phyloP scores from a whole-genome alignment of 2,113 vertebrate species.

The Prochilodus magdalenae region DNA sequence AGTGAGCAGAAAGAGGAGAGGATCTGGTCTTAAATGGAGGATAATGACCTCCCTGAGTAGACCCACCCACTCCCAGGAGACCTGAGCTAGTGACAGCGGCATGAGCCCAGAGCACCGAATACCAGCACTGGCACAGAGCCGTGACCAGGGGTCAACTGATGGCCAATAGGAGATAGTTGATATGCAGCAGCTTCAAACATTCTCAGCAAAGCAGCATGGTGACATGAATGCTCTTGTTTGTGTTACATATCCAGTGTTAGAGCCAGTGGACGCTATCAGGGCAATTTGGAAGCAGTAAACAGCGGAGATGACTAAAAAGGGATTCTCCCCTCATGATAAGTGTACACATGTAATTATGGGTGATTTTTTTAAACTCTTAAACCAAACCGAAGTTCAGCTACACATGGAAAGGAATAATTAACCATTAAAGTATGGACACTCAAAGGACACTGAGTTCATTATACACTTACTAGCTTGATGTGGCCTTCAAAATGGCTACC shows the following conservation, averaged over 20 bases:
- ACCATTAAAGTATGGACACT: neutral
- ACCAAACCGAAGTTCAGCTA: neutral
- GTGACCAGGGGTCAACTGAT: neutral
- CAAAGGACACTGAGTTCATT: neutral
- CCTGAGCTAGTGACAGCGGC: constrained; percentile 31
- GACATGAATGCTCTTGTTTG: constrained; percentile 29
- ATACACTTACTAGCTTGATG: too few species aligned
- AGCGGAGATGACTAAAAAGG: constrained; percentile 41
- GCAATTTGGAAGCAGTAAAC: constrained; percentile 65
- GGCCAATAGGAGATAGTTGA: neutral
- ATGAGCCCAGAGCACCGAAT: neutral
- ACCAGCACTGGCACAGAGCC: neutral
- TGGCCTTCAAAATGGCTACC: too few species aligned
- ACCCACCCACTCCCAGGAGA: constrained; percentile 59
- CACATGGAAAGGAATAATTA: constrained; percentile 17
- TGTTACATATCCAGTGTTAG: constrained; percentile 31
- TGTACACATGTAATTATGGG: neutral
- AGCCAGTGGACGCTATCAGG: constrained; percentile 62
- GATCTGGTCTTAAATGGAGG: constrained; percentile 28
- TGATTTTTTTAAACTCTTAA: neutral
- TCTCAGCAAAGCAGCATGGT: constrained; percentile 8
- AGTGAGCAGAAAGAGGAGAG: constrained; percentile 7
- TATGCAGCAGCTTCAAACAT: neutral
- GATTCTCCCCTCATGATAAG: constrained; percentile 3
- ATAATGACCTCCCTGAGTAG: constrained; percentile 44